phyloP scores from a whole-genome alignment of 2,797 vertebrate genomes.

The Morelia viridis region DNA sequence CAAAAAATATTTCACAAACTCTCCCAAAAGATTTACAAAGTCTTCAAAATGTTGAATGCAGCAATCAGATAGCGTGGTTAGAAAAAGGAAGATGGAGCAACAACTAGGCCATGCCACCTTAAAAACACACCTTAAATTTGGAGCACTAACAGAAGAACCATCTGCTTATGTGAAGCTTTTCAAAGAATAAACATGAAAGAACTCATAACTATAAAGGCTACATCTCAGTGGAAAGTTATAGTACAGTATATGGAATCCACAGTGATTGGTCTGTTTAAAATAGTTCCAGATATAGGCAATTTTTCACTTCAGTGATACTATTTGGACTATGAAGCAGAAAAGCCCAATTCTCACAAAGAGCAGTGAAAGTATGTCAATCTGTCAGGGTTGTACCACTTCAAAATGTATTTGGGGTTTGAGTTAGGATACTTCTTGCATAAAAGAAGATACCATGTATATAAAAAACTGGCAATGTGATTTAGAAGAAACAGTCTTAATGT shows the following conservation, averaged over 20 bases:
- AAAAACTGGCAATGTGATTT: not conserved
- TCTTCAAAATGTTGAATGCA: constrained; percentile 62
- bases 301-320: not conserved
- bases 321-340: not conserved
- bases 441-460: not conserved
- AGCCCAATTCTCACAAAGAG: not conserved
- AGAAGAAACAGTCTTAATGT: not conserved
- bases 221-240: constrained; percentile 1
- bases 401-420: not conserved
- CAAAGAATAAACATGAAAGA: not conserved
- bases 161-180: not conserved
- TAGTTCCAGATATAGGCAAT: not conserved
- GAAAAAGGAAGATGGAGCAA: constrained; percentile 5
- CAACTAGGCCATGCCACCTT: not conserved
- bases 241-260: not conserved
- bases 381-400: not conserved
- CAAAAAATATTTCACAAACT: constrained; percentile 34
- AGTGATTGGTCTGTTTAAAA: not conserved
- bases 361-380: not conserved
- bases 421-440: not conserved
- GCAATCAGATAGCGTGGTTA: constrained; percentile 30
- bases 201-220: not conserved
- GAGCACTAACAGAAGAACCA: not conserved
- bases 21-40: constrained; percentile 39
- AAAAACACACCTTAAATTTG: not conserved